Evolutionary conservation across 2,797 vertebrate genomes (phyloP), one percentile per base, ranked within the genome.

Genomic region (Enteromius anoplus): DNA sequence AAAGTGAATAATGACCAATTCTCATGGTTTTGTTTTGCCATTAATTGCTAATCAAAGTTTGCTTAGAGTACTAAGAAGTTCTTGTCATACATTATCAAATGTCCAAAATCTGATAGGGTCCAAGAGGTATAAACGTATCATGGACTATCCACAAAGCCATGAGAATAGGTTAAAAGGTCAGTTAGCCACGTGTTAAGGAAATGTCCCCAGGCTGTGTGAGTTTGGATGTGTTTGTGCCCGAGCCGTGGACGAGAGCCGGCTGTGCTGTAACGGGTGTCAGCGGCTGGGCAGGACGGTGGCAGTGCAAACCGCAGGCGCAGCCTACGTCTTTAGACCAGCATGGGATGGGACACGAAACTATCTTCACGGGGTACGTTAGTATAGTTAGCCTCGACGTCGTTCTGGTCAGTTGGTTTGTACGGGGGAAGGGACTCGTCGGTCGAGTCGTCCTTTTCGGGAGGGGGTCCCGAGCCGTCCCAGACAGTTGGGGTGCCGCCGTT

Each of bases 331-430:
- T 93, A 95, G 88, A 94, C 93, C 2, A 94, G 92, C 94, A 95
- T 93, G 81, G 94, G 84, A 1, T 91, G 77, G n/a, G 93, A 95
- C 5, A 94, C 88, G 3, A 95, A 94, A 89, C 93, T 95, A 86
- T 94, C 93, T 37, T 89, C 92, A 3, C 91, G 92, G 9, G 92
- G 72, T 83, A 94, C 89, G 89, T 87, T 89, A 80, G 88, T 80
- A 37, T 84, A 91, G 69, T 81, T 85, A 0, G 86, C 83, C 21
- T 92, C 92, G 66, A 88, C 64, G 69, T 91, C 85, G 29, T 91
- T 81, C 3, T 86, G 88, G 80, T 87, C 45, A 87, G 77, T 70
- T 51, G 17, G 81, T 85, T 40, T 80, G 49, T 88, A 85, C 14
- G 19, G 73, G 1, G 14, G 83, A 62, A 40, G 64, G 66, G 53